Percentiles rank a stretch among this genome's conserved stretches.
Evolutionary conservation across 2,113 vertebrate genomes (phyloP).

Genomic region (Pelusios castaneus): DNA sequence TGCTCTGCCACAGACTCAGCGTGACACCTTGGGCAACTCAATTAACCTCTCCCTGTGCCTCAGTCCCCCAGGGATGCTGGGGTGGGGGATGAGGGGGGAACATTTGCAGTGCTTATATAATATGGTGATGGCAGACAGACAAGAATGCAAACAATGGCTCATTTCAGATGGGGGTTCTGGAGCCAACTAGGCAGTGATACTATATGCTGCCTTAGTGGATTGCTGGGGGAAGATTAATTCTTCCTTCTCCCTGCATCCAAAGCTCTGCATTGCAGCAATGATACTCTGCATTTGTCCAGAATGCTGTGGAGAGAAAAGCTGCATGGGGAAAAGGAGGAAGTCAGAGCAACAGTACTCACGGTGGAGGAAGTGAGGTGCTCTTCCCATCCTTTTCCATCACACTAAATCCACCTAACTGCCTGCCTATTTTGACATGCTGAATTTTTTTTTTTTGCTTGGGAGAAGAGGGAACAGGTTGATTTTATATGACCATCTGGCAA

Average conservation of each 20-base stretch:
- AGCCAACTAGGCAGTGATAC: not conserved
- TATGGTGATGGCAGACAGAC: not conserved
- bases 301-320: not conserved
- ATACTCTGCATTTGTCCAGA: not conserved
- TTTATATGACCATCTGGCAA: not conserved
- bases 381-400: not conserved
- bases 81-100: not conserved
- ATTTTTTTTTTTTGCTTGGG: not conserved
- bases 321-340: not conserved
- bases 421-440: slow-evolving; percentile 6
- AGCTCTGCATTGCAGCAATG: not conserved
- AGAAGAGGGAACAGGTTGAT: not conserved
- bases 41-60: not conserved
- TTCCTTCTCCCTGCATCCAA: not conserved
- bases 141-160: not conserved
- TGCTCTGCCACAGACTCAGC: not conserved
- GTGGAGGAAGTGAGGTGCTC: not conserved
- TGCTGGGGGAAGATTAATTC: not conserved
- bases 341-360: not conserved
- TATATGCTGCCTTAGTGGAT: not conserved
- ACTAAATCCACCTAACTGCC: not conserved
- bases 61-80: not conserved
- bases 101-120: not conserved
- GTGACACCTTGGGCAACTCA: not conserved
- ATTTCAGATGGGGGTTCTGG: not conserved